phyloP scores from a whole-genome alignment of 2,113 vertebrate species.

The Bubo scandiacus region DNA sequence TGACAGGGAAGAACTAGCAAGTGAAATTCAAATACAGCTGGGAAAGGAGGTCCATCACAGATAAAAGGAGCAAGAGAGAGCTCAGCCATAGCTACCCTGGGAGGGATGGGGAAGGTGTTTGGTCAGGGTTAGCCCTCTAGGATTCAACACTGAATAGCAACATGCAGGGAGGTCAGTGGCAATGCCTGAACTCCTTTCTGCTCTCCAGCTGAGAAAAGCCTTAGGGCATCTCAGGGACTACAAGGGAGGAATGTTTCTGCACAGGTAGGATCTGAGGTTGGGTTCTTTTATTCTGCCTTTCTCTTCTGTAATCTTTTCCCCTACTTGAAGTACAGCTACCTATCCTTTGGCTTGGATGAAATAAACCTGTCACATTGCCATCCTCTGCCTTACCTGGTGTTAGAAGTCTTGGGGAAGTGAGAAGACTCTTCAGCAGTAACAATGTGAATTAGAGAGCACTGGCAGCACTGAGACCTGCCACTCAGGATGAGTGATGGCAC shows the following conservation, averaged over 20 bases:
- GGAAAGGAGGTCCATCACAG: not conserved
- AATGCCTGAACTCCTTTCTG: not conserved
- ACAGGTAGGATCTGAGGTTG: not conserved
- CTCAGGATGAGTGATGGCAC: accelerated
- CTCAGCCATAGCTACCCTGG: not conserved
- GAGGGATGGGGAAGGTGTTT: not conserved
- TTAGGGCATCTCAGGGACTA: not conserved
- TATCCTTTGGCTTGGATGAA: not conserved
- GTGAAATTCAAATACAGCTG: not conserved
- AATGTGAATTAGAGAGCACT: not conserved
- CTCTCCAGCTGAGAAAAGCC: not conserved
- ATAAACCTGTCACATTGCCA: not conserved
- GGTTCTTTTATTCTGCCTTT: not conserved
- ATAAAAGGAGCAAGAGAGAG: not conserved
- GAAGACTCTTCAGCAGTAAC: not conserved
- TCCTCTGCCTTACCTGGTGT: not conserved
- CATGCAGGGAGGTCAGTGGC: not conserved
- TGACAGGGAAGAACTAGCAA: not conserved
- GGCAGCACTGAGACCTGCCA: not conserved
- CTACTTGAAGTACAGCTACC: not conserved
- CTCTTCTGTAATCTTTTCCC: not conserved
- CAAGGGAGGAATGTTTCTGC: not conserved
- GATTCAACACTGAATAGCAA: not conserved
- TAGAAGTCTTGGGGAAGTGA: not conserved
- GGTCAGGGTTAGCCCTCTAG: not conserved